A percentile compares a stretch with the other conserved stretches of the same genome.
These are phyloP conservation scores for Tetragnatha versicolor DNA, from an alignment of 1,140 invertebrate species.

Conservation along the genomic window DNA sequence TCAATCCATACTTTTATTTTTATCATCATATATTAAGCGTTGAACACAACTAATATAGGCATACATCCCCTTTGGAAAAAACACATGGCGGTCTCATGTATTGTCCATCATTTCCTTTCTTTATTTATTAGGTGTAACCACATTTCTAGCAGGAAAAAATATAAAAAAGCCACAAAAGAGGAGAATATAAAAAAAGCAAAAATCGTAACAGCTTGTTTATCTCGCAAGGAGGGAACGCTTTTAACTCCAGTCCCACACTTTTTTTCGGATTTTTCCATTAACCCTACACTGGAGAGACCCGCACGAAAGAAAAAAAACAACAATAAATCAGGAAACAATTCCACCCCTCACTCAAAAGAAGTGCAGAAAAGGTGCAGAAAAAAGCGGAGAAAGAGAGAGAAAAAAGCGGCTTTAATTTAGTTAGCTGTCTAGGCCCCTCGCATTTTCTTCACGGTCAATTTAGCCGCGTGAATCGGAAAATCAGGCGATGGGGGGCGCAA, in stretches of 20 bases:
- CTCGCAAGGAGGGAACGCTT: slow-evolving; percentile 12
- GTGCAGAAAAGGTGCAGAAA: neutral
- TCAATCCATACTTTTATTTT: no score
- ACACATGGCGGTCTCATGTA: no score
- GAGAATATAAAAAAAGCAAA: neutral
- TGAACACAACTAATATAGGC: no score
- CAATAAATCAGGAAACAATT: neutral
- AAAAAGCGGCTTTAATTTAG: slow-evolving; percentile 42
- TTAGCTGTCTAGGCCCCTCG: slow-evolving; percentile 28
- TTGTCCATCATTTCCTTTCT: slow-evolving; percentile 8
- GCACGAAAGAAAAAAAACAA: neutral
- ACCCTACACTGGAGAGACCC: neutral
- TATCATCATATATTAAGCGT: no score
- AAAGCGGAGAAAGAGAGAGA: neutral
- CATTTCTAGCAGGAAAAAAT: neutral
- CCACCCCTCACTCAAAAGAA: slow-evolving; percentile 1
- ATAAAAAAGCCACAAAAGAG: neutral
- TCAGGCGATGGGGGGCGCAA: slow-evolving; percentile 10
- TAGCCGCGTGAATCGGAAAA: slow-evolving; percentile 48
- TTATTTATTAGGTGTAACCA: no score
- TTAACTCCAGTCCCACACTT: slow-evolving; percentile 22
- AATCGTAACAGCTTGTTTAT: slow-evolving; percentile 9
- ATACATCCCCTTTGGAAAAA: no score
- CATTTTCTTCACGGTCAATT: slow-evolving; percentile 53
- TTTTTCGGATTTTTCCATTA: slow-evolving; percentile 15